These are phyloP conservation scores for Ditylenchus dipsaci DNA, from an alignment of 1,140 invertebrate species.

Conservation along the genomic window DNA sequence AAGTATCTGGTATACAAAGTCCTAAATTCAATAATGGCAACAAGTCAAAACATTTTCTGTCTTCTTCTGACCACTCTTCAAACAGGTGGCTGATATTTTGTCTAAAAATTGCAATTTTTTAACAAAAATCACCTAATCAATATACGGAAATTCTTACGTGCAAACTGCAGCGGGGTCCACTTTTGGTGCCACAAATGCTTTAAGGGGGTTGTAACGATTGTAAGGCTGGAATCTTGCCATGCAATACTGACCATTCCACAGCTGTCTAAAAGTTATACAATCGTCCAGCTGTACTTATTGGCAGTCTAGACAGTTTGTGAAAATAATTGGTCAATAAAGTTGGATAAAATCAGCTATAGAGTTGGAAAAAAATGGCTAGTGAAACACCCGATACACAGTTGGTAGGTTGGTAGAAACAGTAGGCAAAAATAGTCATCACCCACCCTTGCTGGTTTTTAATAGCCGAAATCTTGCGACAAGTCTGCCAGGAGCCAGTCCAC, in stretches of 20 bases:
- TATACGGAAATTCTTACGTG: constrained; percentile 25
- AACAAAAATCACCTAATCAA: not conserved
- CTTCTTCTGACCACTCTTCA: constrained; percentile 41
- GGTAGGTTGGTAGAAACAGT: no score
- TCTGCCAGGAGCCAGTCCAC: constrained; percentile 57
- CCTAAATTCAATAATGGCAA: constrained; percentile 54
- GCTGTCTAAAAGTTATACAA: constrained; percentile 38
- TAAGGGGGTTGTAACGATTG: constrained; percentile 53
- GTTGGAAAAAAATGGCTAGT: no score
- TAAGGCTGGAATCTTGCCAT: constrained; percentile 55
- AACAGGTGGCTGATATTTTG: constrained; percentile 22
- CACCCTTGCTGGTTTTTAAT: constrained; percentile 54
- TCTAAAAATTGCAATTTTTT: constrained; percentile 9
- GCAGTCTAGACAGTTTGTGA: not conserved
- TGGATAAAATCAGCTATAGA: no score
- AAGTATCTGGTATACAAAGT: constrained; percentile 54
- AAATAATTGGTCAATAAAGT: no score
- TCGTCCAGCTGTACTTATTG: not conserved
- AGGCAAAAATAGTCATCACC: not conserved
- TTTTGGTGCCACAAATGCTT: constrained; percentile 47
- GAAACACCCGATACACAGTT: no score
- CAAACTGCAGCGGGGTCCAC: constrained; percentile 40
- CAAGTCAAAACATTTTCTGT: constrained; percentile 50
- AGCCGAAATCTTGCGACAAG: constrained; percentile 52
- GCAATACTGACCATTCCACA: constrained; percentile 56